Base-by-base conservation (phyloP, 2,888 invertebrate genomes). In the Halictus quadricinctus region DNA sequence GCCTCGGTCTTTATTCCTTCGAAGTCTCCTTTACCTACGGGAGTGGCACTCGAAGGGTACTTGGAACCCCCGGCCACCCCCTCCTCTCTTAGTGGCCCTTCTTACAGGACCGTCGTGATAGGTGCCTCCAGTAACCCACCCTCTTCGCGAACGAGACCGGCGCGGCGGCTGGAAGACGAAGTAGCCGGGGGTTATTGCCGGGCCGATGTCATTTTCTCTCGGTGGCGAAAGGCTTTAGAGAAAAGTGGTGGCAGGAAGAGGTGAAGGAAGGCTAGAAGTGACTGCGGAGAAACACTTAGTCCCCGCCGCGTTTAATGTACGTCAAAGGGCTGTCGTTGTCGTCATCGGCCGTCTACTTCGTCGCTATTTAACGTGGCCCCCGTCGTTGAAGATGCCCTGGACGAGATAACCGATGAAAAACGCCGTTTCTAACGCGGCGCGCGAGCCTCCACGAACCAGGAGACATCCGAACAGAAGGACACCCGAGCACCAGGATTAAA, bases 241-340 rank as follows among this genome's bases (percentile, higher is more conserved):
- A 83, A 75, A 81, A 81, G 77, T 74, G 60, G 81, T 43, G 83
- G 81, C 75, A 83, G 82, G 70, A 89, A 87, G 85, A 83, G 81
- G 81, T 76, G 76, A 79, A 80, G 78, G 76, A 88, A 81, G 85
- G 84, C 80, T 76, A 87, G 84, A 86, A 81, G 85, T 80, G 83
- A 88, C 88, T 81, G 87, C 83, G 86, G 88, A 90, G 90, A 90
- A 92, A 92, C 92, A 92, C 92, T 93, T 91, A 92, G 92, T 88
- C 89, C 89, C 85, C 86, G 89, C 89, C 91, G 86, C 86, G 88
- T 90, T 91, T 91, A 93, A 92, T 91, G 89, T 88, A 87, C 89
- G 90, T 93, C 91, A 92, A 92, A 93, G 90, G 88, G 86, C 86
- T 80, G 88, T 88, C 90, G 85, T 83, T 76, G 79, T 75, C 84